Conservation (phyloP, 2,888 invertebrate genomes). For the Arctia plantaginis region DNA sequence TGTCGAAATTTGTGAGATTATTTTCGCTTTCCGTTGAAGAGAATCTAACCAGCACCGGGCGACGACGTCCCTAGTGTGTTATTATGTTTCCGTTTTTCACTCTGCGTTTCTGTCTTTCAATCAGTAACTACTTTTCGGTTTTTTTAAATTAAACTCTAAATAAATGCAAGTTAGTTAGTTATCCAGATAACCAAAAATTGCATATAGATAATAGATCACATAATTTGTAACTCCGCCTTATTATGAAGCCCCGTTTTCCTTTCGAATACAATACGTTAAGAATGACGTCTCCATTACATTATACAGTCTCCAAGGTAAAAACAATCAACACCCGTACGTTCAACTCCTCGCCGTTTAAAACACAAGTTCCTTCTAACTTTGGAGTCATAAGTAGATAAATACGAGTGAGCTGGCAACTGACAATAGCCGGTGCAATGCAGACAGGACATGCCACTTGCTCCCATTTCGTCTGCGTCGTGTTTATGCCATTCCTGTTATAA, state of each 20-base stretch:
- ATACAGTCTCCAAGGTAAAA: not conserved
- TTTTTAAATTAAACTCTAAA: no score
- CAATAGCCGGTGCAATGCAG: constrained; percentile 47
- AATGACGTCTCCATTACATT: not conserved
- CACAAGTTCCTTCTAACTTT: constrained; percentile 20
- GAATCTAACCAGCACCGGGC: no score
- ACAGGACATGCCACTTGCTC: constrained; percentile 78
- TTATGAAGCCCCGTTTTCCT: not conserved
- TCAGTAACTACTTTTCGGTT: no score
- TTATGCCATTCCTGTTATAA: constrained; percentile 32
- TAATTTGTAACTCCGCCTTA: not conserved
- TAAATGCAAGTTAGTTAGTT: no score
- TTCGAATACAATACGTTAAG: not conserved
- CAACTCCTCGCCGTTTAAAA: constrained; percentile 34
- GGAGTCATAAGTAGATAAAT: constrained; percentile 41
- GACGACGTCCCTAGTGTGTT: no score
- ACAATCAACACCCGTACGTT: constrained; percentile 23
- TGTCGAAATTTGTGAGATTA: no score
- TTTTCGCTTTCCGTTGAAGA: no score
- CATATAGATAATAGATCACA: no score
- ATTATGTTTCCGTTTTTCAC: no score
- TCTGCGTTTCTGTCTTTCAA: no score
- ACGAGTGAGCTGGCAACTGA: constrained; percentile 37
- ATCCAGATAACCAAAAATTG: no score
- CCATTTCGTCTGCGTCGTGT: constrained; percentile 52